phyloP scores from a whole-genome alignment of 2,113 vertebrate species.

The Melanerpes aurifrons region DNA sequence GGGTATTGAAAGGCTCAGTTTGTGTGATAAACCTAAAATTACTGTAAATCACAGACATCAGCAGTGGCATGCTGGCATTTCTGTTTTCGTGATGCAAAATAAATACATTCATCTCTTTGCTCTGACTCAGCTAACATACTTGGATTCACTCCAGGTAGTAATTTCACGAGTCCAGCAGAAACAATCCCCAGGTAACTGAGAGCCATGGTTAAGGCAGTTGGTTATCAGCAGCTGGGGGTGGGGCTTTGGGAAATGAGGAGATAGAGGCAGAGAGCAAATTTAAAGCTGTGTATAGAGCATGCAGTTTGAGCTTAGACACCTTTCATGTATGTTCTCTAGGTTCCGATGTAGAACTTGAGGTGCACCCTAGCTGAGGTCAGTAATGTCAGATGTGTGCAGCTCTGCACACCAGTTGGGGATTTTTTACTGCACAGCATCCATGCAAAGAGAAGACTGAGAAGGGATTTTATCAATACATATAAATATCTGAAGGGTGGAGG shows the following conservation, averaged over 20 bases:
- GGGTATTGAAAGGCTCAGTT: not conserved
- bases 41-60: not conserved
- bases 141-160: not conserved
- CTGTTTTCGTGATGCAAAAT: not conserved
- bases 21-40: not conserved
- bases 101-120: fast-evolving
- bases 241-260: fast-evolving
- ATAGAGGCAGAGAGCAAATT: not conserved
- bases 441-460: no score
- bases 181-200: fast-evolving
- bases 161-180: not conserved
- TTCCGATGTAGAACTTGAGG: fast-evolving
- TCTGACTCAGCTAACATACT: fast-evolving
- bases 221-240: no score
- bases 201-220: fast-evolving
- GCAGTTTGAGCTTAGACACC: fast-evolving
- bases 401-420: fast-evolving
- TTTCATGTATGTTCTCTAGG: fast-evolving
- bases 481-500: no score
- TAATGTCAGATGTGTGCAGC: fast-evolving
- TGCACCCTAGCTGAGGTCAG: fast-evolving
- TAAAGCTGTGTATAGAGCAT: not conserved
- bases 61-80: not conserved
- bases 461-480: no score
- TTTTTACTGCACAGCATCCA: not conserved